phyloP scores from a whole-genome alignment of 2,797 vertebrate species.

The Pempheris klunzingeri region DNA sequence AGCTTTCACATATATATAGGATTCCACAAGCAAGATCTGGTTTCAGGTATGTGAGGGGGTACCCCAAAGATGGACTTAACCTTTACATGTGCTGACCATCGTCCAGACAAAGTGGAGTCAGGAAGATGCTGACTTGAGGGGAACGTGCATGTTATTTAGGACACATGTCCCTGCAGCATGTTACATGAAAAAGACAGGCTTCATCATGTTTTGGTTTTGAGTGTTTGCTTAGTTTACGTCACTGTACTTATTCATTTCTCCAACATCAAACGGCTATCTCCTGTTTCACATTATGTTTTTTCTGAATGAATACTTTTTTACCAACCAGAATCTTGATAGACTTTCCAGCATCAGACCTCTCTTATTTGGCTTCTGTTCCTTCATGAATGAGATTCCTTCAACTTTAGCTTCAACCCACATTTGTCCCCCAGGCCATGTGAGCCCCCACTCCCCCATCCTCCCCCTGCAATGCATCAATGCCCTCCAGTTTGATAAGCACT shows the following conservation, averaged over 20 bases:
- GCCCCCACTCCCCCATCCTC: no score
- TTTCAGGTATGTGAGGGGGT: no score
- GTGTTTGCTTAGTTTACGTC: neutral
- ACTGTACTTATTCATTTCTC: constrained; percentile 1
- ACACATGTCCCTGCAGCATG: no score
- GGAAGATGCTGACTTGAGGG: no score
- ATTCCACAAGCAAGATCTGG: no score
- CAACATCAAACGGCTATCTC: neutral
- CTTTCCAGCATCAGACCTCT: constrained; percentile 1
- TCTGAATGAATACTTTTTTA: neutral
- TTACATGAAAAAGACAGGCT: neutral
- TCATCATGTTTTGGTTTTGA: neutral
- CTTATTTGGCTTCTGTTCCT: constrained; percentile 12
- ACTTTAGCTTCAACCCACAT: neutral
- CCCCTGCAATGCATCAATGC: neutral
- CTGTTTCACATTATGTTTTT: neutral
- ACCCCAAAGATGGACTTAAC: no score
- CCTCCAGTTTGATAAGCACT: neutral
- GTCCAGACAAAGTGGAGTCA: no score
- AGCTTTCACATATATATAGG: no score
- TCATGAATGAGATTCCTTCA: constrained; percentile 14
- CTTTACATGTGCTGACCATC: no score
- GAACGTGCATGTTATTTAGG: no score
- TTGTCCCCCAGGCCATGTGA: neutral
- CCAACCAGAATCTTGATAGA: neutral